A percentile compares a stretch with the other conserved stretches of the same genome.
phyloP scores from a whole-genome alignment of 2,888 invertebrate genomes.

The Meta bourneti region DNA sequence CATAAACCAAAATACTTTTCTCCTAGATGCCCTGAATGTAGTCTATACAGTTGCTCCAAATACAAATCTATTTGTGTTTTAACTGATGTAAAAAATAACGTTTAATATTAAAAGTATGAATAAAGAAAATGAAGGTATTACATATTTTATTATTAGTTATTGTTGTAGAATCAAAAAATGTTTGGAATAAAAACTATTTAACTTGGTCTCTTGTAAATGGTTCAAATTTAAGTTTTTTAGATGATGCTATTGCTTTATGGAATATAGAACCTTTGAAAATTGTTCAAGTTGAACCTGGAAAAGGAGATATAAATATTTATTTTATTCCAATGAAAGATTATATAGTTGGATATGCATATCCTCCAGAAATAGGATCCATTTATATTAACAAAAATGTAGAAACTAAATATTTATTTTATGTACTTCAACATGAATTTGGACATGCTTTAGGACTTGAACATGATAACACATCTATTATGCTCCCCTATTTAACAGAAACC shows the following conservation, averaged over 20 bases:
- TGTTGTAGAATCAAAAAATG: background rate
- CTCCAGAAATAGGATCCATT: background rate
- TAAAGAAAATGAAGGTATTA: background rate
- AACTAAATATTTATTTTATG: background rate
- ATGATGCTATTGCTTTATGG: background rate
- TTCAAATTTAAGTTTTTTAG: constrained; percentile 3
- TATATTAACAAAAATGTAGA: background rate
- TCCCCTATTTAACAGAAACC: background rate
- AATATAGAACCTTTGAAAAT: background rate
- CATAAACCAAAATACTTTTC: no score
- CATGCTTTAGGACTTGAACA: background rate
- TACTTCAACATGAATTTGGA: constrained; percentile 19
- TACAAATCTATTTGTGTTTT: no score
- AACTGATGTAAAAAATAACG: no score
- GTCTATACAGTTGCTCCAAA: no score
- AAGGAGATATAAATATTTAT: constrained; percentile 33
- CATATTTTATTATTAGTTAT: background rate
- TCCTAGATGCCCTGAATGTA: no score
- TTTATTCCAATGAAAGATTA: background rate
- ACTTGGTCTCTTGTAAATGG: constrained; percentile 25
- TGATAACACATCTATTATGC: background rate
- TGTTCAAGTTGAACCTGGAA: constrained; percentile 7
- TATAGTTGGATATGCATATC: background rate
- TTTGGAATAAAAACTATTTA: constrained; percentile 24
- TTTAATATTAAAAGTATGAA: no score